phyloP scores from a whole-genome alignment of 2,888 invertebrate species.

The Scelioninae gen. 1 region DNA sequence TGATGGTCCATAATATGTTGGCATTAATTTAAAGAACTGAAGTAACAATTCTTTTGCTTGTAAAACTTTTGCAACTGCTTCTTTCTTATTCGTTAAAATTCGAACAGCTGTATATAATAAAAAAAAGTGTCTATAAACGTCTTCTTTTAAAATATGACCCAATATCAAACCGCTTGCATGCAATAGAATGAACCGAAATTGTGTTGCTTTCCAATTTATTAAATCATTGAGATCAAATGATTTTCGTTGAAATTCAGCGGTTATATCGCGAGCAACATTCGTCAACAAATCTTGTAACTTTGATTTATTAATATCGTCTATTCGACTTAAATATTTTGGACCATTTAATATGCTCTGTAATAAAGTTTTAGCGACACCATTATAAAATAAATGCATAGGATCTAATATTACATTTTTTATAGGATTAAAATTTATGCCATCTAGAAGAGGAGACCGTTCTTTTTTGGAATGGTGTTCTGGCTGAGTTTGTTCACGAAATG shows the following conservation, averaged over 20 bases:
- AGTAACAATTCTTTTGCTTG: slow-evolving; percentile 16
- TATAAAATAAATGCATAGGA: slow-evolving; percentile 70
- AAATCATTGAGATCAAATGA: slow-evolving; percentile 61
- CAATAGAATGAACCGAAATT: slow-evolving; percentile 27
- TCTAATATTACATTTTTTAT: slow-evolving; percentile 63
- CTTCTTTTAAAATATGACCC: slow-evolving; percentile 1
- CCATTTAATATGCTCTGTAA: slow-evolving; percentile 32
- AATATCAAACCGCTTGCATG: slow-evolving; percentile 45
- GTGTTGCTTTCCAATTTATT: slow-evolving; percentile 66
- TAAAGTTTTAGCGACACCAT: slow-evolving; percentile 59
- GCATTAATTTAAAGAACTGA: slow-evolving; percentile 27
- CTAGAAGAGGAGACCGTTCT: slow-evolving; percentile 52
- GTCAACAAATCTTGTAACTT: slow-evolving; percentile 23
- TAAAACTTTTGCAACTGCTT: not conserved
- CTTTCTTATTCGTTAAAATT: slow-evolving; percentile 52
- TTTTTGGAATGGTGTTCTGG: slow-evolving; percentile 62
- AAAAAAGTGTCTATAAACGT: slow-evolving; percentile 66
- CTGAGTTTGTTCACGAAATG: slow-evolving; percentile 61
- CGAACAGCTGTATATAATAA: slow-evolving; percentile 65
- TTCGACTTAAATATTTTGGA: slow-evolving; percentile 27
- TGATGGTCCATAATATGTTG: slow-evolving; percentile 30
- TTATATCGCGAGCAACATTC: slow-evolving; percentile 52
- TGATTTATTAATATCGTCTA: slow-evolving; percentile 17
- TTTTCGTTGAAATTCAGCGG: slow-evolving; percentile 72
- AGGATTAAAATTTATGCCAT: slow-evolving; percentile 65